These are phyloP conservation scores for Hydrotaea cyrtoneurina DNA, from an alignment of 2,888 invertebrate species.

Conservation along the genomic window DNA sequence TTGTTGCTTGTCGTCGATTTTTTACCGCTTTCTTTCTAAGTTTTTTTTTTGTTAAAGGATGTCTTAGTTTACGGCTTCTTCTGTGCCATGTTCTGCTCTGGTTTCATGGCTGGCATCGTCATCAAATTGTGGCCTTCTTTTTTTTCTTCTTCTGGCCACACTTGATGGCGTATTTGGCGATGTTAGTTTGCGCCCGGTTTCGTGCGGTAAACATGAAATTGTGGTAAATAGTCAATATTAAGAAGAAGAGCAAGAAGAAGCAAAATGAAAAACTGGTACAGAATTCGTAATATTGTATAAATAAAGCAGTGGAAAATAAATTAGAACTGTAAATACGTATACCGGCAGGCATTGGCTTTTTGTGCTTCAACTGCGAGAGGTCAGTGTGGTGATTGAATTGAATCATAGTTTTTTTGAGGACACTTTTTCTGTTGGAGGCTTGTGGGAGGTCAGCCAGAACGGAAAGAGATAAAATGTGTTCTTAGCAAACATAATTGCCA, in stretches of 20 bases:
- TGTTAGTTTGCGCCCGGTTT: slow-evolving; percentile 4
- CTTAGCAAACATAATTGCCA: too few species aligned
- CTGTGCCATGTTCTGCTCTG: not conserved
- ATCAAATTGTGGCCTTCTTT: slow-evolving; percentile 53
- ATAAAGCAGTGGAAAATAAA: slow-evolving; percentile 27
- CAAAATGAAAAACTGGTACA: slow-evolving; percentile 6
- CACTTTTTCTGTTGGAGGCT: not conserved
- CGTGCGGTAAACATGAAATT: slow-evolving; percentile 26
- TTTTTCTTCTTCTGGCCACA: slow-evolving; percentile 28
- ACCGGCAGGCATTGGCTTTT: slow-evolving; percentile 6
- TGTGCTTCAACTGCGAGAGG: slow-evolving; percentile 5
- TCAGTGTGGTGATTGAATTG: not conserved
- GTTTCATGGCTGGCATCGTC: not conserved
- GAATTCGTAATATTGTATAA: slow-evolving; percentile 13
- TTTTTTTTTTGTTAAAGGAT: not conserved
- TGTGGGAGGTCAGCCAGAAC: not conserved
- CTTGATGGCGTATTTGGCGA: slow-evolving; percentile 33
- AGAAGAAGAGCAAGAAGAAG: too few species aligned
- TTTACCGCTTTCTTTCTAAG: not conserved
- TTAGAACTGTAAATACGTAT: slow-evolving; percentile 12
- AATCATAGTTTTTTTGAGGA: not conserved
- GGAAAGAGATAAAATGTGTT: too few species aligned
- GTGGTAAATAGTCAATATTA: slow-evolving; percentile 14
- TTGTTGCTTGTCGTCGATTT: slow-evolving; percentile 23
- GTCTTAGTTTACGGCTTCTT: not conserved